Percentiles rank a stretch among this genome's conserved stretches.
phyloP scores from a whole-genome alignment of 2,797 vertebrate genomes.

The Pseudopleuronectes americanus region DNA sequence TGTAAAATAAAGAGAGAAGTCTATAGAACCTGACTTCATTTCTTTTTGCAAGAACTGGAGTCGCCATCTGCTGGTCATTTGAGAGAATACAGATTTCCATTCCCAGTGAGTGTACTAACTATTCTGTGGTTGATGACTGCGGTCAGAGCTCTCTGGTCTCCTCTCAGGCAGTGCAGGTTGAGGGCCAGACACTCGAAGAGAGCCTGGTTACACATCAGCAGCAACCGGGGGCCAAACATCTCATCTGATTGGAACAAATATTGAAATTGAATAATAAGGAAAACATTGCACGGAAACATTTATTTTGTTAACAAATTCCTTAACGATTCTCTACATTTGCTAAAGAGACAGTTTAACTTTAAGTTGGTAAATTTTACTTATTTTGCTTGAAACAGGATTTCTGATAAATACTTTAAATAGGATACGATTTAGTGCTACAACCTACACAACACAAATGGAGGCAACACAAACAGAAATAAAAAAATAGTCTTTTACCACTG shows the following conservation, averaged over 20 bases:
- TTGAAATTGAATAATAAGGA: neutral
- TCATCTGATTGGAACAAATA: slow-evolving; percentile 80
- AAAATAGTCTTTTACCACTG: slow-evolving; percentile 76
- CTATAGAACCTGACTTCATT: no score
- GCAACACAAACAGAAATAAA: neutral
- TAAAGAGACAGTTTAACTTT: no score
- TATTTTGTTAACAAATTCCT: neutral
- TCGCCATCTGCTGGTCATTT: no score
- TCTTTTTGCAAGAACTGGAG: no score
- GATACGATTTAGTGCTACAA: neutral
- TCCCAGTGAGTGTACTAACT: slow-evolving; percentile 78
- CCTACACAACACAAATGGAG: neutral
- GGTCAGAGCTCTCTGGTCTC: slow-evolving; percentile 91
- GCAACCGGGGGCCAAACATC: slow-evolving; percentile 88
- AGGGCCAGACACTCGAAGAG: slow-evolving; percentile 93
- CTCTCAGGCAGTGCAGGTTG: slow-evolving; percentile 91
- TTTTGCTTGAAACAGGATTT: no score
- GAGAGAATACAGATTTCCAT: no score
- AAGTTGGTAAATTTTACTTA: no score
- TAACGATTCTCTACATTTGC: no score
- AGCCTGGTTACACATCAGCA: slow-evolving; percentile 92
- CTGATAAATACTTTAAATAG: neutral
- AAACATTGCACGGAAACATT: neutral
- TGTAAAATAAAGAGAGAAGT: no score
- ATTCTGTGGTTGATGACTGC: slow-evolving; percentile 94